phyloP scores from a whole-genome alignment of 1,140 invertebrate genomes.

The Solen grandis region DNA sequence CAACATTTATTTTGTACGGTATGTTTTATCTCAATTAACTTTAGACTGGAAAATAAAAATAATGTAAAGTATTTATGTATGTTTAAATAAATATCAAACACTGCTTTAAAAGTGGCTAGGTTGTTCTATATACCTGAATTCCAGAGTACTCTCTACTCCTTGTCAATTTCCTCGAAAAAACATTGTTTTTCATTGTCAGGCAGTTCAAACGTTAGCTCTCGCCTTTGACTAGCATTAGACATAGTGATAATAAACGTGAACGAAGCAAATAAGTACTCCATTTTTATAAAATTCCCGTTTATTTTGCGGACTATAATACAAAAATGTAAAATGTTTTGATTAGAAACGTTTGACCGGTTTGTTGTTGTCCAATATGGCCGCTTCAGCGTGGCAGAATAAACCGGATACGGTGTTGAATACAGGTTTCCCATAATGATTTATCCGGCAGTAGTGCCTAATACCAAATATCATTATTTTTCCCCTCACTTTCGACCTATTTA shows the following conservation, averaged over 20 bases:
- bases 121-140: constrained; percentile 99
- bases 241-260: constrained; percentile 11
- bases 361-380: constrained; percentile 47
- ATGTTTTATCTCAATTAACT: too few relatives aligned
- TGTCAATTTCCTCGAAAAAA: constrained; percentile 96
- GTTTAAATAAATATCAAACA: too few relatives aligned
- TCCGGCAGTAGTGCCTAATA: too few relatives aligned
- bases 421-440: too few relatives aligned
- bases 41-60: too few relatives aligned
- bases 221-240: neutral
- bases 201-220: constrained; percentile 98
- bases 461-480: too few relatives aligned
- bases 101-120: too few relatives aligned
- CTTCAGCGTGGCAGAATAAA: constrained; percentile 35
- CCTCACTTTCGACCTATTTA: too few relatives aligned
- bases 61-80: too few relatives aligned
- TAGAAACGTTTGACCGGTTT: constrained; percentile 17
- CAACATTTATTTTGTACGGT: too few relatives aligned
- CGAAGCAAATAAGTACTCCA: constrained; percentile 15
- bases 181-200: constrained; percentile 99
- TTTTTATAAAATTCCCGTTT: neutral
- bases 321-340: constrained; percentile 11
- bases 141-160: constrained; percentile 93
- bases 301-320: neutral
- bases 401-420: neutral